These are phyloP conservation scores for Pheosia tremula DNA, from an alignment of 2,888 invertebrate species.

Conservation along the genomic window DNA sequence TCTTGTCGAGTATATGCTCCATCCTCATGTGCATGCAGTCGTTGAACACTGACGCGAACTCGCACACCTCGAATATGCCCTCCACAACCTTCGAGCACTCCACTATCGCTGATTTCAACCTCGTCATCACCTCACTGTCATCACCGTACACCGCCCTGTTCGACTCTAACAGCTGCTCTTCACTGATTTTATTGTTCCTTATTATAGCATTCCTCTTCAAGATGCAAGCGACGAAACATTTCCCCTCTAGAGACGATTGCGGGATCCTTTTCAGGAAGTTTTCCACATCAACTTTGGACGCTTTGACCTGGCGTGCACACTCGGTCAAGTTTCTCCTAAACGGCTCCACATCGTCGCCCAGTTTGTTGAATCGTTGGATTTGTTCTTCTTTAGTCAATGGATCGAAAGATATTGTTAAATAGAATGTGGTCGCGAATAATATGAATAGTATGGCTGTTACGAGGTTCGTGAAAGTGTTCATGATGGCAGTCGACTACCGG, in stretches of 20 bases:
- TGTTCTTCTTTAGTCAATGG: slow-evolving; percentile 72
- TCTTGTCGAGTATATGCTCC: slow-evolving; percentile 75
- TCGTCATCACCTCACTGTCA: slow-evolving; percentile 67
- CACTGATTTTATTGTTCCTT: slow-evolving; percentile 63
- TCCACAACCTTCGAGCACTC: slow-evolving; percentile 62
- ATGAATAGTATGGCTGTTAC: slow-evolving; percentile 42
- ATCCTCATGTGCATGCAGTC: slow-evolving; percentile 80
- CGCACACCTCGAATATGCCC: slow-evolving; percentile 73
- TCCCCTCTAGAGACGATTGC: slow-evolving; percentile 64
- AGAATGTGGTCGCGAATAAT: slow-evolving; percentile 46
- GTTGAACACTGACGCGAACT: slow-evolving; percentile 74
- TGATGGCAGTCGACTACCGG: slow-evolving; percentile 41
- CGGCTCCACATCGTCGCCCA: slow-evolving; percentile 68
- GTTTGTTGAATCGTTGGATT: slow-evolving; percentile 55
- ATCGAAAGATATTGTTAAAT: slow-evolving; percentile 56
- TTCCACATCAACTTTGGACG: slow-evolving; percentile 67
- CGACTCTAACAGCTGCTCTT: slow-evolving; percentile 57
- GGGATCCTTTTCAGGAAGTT: slow-evolving; percentile 71
- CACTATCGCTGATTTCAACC: slow-evolving; percentile 58
- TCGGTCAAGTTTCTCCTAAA: slow-evolving; percentile 72
- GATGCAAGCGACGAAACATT: slow-evolving; percentile 78
- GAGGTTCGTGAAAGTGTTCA: slow-evolving; percentile 43
- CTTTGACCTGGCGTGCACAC: slow-evolving; percentile 73
- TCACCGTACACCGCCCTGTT: slow-evolving; percentile 68
- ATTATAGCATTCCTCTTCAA: slow-evolving; percentile 70